Evolutionary conservation across 2,888 invertebrate species (phyloP).

Genomic region (Platerodrilus igneus): DNA sequence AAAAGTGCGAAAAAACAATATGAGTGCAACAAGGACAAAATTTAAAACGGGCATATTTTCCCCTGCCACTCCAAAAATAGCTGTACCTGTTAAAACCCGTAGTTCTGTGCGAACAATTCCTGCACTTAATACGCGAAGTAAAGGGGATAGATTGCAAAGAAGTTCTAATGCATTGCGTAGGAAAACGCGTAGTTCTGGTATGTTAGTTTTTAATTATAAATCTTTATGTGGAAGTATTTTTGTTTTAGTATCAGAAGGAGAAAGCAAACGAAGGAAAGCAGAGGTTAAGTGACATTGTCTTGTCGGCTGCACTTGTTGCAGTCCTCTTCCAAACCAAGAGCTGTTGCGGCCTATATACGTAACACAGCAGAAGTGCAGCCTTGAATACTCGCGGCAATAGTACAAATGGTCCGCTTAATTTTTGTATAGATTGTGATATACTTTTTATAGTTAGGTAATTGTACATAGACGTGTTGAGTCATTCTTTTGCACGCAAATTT

Average conservation of each 20-base stretch:
- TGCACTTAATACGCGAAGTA: constrained; percentile 44
- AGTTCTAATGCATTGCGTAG: constrained; percentile 47
- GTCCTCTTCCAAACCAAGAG: constrained; percentile 30
- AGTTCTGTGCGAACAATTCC: constrained; percentile 41
- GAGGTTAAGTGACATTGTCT: constrained; percentile 50
- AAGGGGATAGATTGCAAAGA: constrained; percentile 39
- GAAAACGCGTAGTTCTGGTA: constrained; percentile 70
- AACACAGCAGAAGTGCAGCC: constrained; percentile 35
- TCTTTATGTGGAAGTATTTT: constrained; percentile 6
- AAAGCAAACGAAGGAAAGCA: constrained; percentile 47
- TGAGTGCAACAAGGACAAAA: constrained; percentile 18
- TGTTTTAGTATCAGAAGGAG: constrained; percentile 44
- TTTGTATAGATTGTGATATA: constrained; percentile 47
- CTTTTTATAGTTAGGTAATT: constrained; percentile 43
- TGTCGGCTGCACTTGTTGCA: constrained; percentile 39
- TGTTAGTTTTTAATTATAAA: constrained; percentile 7
- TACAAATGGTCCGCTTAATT: constrained; percentile 34
- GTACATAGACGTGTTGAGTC: constrained; percentile 35
- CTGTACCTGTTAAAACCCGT: constrained; percentile 37
- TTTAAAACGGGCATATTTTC: no score
- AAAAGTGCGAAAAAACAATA: constrained; percentile 55
- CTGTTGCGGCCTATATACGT: constrained; percentile 35
- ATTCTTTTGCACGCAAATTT: constrained; percentile 31
- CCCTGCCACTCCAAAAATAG: constrained; percentile 8
- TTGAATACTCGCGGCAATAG: constrained; percentile 33